phyloP scores from a whole-genome alignment of 2,113 vertebrate genomes.

The Nycticebus coucang region DNA sequence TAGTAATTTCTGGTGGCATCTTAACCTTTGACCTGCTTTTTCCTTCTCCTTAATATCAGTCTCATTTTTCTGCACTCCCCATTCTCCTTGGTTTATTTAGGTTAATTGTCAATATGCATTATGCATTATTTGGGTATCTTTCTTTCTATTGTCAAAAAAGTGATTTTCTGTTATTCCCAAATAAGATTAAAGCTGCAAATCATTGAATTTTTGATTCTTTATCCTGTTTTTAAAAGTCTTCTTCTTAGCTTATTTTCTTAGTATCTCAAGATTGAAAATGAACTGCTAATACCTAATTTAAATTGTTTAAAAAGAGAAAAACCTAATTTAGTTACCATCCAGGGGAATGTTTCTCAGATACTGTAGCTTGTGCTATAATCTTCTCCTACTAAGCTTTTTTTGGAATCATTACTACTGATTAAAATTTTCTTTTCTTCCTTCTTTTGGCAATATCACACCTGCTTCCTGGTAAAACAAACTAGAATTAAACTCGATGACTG shows the following conservation, averaged over 20 bases:
- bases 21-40: background rate
- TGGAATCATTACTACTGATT: background rate
- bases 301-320: too few species aligned
- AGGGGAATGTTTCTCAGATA: constrained; percentile 10
- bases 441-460: background rate
- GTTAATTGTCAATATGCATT: background rate
- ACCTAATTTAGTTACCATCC: background rate
- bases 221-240: background rate
- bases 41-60: background rate
- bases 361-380: background rate
- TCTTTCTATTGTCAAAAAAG: background rate
- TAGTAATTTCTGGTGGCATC: background rate
- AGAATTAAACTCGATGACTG: background rate
- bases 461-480: constrained; percentile 26
- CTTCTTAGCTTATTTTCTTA: background rate
- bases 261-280: constrained; percentile 35
- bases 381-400: background rate
- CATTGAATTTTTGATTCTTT: background rate
- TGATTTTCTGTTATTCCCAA: background rate
- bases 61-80: background rate
- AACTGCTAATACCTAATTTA: background rate
- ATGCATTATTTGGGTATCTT: background rate
- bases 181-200: background rate
- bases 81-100: background rate
- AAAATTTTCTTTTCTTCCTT: background rate